Conservation (phyloP, 2,113 vertebrate species). For the Fregetta grallaria region DNA sequence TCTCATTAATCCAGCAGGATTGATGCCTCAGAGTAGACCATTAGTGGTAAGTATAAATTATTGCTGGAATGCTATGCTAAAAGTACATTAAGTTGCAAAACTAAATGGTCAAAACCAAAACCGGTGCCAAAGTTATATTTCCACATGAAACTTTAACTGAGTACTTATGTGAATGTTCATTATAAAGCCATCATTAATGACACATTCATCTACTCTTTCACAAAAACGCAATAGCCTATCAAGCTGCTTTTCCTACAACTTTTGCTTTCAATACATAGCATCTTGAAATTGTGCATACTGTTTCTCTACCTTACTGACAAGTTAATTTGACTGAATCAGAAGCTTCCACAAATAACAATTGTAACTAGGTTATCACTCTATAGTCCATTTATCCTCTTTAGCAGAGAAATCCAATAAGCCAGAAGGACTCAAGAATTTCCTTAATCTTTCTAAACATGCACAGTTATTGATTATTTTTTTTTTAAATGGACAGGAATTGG, state of each 20-base stretch:
- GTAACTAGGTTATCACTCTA: neutral
- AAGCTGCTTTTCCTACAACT: neutral
- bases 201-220: neutral
- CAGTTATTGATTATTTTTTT: neutral
- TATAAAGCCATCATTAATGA: neutral
- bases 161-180: neutral
- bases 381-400: slow-evolving; percentile 37
- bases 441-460: neutral
- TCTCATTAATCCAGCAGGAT: neutral
- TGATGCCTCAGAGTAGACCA: neutral
- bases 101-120: neutral
- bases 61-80: neutral
- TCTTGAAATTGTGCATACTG: neutral
- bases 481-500: neutral
- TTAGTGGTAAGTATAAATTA: neutral
- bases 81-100: neutral
- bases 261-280: neutral
- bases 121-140: neutral
- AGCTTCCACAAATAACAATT: slow-evolving; percentile 4
- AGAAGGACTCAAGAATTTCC: slow-evolving; percentile 1
- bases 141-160: neutral
- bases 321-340: slow-evolving; percentile 6
- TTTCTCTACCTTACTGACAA: neutral
- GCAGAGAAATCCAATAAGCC: neutral
- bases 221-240: neutral